Evolutionary conservation across 2,888 invertebrate species (phyloP).

Genomic region (Lasioglossum marginatum): DNA sequence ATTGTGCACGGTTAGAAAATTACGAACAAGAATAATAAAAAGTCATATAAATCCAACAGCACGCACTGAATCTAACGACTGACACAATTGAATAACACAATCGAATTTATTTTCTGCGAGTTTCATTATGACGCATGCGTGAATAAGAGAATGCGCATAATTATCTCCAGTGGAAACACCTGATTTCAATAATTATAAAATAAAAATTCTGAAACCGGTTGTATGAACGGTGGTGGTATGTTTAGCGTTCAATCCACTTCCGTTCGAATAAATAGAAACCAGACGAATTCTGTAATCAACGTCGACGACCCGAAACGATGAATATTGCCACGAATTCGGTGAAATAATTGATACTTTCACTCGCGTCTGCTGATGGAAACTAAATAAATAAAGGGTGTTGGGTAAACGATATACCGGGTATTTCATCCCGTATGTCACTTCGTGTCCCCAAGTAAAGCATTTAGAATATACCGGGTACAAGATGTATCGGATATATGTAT

Average conservation of each 20-base stretch:
- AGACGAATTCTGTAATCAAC: neutral
- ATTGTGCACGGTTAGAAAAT: neutral
- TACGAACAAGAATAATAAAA: neutral
- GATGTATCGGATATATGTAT: too few species aligned
- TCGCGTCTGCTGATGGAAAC: neutral
- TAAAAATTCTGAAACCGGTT: neutral
- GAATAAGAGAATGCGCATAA: neutral
- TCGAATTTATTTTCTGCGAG: too few species aligned
- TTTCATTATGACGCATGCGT: too few species aligned
- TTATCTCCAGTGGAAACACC: neutral
- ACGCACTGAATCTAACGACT: neutral
- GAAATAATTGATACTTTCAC: neutral
- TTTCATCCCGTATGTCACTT: too few species aligned
- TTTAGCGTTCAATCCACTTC: neutral
- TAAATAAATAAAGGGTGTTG: neutral
- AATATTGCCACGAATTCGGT: neutral
- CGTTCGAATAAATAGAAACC: neutral
- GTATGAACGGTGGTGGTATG: neutral
- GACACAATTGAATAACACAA: neutral
- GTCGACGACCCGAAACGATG: neutral
- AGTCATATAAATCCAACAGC: neutral
- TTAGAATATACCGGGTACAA: too few species aligned
- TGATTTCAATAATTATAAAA: neutral
- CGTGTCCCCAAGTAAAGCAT: too few species aligned
- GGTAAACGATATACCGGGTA: too few species aligned